Evolutionary conservation across 2,888 invertebrate genomes (phyloP).

Genomic region (Epinotia ramella): DNA sequence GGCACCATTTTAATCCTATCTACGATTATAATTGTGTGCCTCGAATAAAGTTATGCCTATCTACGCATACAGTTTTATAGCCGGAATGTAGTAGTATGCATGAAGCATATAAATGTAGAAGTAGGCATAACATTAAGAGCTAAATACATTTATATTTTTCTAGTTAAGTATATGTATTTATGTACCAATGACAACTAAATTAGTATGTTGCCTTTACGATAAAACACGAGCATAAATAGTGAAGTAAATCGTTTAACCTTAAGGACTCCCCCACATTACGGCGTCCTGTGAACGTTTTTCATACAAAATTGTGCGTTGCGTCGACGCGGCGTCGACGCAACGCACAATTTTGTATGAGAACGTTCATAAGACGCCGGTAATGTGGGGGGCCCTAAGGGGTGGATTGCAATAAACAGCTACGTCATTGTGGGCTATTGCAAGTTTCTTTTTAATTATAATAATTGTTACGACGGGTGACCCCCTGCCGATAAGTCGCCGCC

Average conservation of each 20-base stretch:
- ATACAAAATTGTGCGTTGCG: too few species aligned
- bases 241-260: not conserved
- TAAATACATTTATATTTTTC: not conserved
- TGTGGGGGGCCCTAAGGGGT: too few species aligned
- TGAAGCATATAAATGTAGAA: not conserved
- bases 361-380: too few species aligned
- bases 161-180: not conserved
- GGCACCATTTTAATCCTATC: too few species aligned
- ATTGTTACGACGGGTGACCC: conserved; percentile 7
- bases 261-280: too few species aligned
- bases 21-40: too few species aligned
- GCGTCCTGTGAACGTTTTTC: too few species aligned
- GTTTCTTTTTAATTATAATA: conserved; percentile 32
- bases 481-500: conserved; percentile 16
- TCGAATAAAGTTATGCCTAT: too few species aligned
- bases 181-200: not conserved
- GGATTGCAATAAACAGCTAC: conserved; percentile 23
- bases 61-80: too few species aligned
- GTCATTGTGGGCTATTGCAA: conserved; percentile 11
- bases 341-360: too few species aligned
- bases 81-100: too few species aligned
- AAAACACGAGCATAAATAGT: not conserved
- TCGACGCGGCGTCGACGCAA: too few species aligned
- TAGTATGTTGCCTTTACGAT: not conserved
- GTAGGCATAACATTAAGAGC: not conserved